Evolutionary conservation across 92 coral and sea anemone species (phyloP), one percentile per base, ranked within the genome.

Genomic region (Actinostola sp.): DNA sequence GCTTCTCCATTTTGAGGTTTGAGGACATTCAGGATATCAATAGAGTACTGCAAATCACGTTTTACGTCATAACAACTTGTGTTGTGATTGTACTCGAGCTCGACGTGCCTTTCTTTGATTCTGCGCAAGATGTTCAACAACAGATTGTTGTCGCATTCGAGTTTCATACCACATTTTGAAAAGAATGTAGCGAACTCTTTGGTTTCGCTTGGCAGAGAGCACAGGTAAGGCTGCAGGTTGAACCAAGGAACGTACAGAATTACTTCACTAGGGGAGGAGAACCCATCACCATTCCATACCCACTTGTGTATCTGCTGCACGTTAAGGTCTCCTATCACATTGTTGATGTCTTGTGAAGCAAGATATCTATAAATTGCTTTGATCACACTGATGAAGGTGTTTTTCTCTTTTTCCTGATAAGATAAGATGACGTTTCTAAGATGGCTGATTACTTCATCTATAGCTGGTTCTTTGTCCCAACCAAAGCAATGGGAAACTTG

Each of bases 221-320:
- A 70, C 42, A 90, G 57, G 66, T 90, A 82, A 0, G 96, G 96
- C 23, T 88, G 29, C 28, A 90, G 76, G 29, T 82, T 91, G 13
- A 82, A 70, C 30, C 62, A 59, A 27, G 86, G 67, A 43, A 74
- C 79, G 25, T 75, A 39, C 24, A 69, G 13, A 53, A 90, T 72
- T 21, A 86, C 35, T n/a, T 52, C 73, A 4, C 48, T 23, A 14
- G 86, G 77, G 1, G 79, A 86, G 9, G 89, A 90, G 63, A 90
- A 90, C 0, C 92, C 92, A 23, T 90, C 80, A 48, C 96, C 96
- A 66, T 82, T 90, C 96, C 96, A 90, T 25, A 86, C 61, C 96
- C 96, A 90, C 25, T 72, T 26, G 0, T 33, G 56, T 19, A 73
- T 31, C 9, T 60, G 64, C 31, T 48, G 16, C 21, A 17, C 61